phyloP scores from a whole-genome alignment of 2,113 vertebrate genomes.

The Patagioenas fasciata region DNA sequence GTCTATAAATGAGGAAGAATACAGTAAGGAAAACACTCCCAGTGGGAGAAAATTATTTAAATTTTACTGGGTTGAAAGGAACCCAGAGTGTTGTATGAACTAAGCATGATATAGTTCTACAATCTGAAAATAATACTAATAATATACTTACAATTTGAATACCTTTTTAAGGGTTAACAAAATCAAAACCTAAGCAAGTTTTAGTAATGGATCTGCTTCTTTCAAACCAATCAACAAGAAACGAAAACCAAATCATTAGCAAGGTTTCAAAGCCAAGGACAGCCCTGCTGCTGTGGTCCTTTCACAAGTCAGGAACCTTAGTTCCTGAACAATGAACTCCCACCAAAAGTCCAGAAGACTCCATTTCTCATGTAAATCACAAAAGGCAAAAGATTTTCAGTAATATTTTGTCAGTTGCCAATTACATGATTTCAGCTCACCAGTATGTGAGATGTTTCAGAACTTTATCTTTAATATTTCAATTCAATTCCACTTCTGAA shows the following conservation, averaged over 20 bases:
- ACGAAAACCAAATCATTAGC: rapidly evolving
- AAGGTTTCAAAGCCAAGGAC: neutral
- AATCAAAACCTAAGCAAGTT: neutral
- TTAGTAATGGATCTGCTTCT: neutral
- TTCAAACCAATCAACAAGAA: neutral
- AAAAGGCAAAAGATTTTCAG: neutral
- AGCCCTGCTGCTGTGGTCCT: neutral
- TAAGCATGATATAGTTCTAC: neutral
- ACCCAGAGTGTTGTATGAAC: neutral
- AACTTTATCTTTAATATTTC: neutral
- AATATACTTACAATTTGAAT: neutral
- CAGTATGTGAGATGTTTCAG: neutral
- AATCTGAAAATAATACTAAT: neutral
- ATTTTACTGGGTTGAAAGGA: neutral
- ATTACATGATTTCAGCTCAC: neutral
- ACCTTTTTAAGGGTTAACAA: neutral
- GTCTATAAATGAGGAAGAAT: neutral
- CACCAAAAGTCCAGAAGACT: neutral
- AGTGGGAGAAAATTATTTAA: neutral
- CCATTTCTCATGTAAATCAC: neutral
- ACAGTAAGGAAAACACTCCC: neutral
- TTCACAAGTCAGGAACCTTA: neutral
- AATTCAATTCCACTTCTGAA: neutral
- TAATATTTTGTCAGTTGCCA: neutral
- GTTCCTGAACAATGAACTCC: neutral